Evolutionary conservation across 2,113 vertebrate species (phyloP).

Genomic region (Empidonax alnorum): DNA sequence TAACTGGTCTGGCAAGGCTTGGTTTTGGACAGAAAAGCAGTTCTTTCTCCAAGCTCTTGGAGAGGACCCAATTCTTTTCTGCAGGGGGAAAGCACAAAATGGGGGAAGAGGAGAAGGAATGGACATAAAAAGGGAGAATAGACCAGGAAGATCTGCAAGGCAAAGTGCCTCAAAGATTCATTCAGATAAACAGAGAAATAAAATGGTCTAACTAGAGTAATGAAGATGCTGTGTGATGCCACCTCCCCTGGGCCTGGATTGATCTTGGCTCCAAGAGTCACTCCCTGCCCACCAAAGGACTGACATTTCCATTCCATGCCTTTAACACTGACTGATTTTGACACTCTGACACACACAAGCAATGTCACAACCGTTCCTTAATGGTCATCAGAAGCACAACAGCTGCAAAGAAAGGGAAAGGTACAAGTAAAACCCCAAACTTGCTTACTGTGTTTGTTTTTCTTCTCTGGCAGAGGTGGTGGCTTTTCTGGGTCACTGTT

Average conservation of each 20-base stretch:
- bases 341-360: neutral
- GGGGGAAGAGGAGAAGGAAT: neutral
- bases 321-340: neutral
- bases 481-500: constrained; percentile 84
- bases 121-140: neutral
- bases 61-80: neutral
- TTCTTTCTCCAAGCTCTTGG: neutral
- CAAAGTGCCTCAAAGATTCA: neutral
- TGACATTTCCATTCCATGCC: neutral
- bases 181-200: neutral
- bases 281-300: neutral
- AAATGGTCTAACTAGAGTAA: neutral
- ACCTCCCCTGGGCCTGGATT: neutral
- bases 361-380: neutral
- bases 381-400: neutral
- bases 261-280: neutral
- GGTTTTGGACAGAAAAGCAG: neutral
- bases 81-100: neutral
- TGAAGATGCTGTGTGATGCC: neutral
- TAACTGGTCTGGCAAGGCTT: neutral
- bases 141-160: neutral
- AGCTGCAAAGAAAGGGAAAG: neutral
- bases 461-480: constrained; percentile 95
- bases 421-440: neutral
- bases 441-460: constrained; percentile 93